phyloP scores from a whole-genome alignment of 2,888 invertebrate species.

The Stenodema calcarata region DNA sequence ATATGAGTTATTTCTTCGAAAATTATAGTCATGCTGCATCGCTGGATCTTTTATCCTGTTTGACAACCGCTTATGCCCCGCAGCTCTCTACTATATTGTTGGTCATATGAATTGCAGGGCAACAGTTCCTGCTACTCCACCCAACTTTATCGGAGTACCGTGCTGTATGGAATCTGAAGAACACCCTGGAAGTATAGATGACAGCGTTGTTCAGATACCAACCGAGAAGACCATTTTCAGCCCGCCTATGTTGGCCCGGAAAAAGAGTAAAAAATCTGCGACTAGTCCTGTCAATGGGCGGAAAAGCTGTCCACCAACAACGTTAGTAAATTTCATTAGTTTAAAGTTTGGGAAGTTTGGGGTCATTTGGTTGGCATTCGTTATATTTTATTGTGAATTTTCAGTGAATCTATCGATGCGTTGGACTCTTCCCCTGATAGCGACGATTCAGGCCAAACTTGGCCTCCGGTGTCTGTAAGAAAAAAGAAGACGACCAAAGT shows the following conservation, averaged over 20 bases:
- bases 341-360: too few relatives aligned
- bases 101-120: too few relatives aligned
- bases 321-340: neutral
- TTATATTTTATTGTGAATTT: too few relatives aligned
- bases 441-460: slow-evolving; percentile 50
- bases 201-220: neutral
- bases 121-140: neutral
- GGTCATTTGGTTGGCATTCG: too few relatives aligned
- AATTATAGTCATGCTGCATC: too few relatives aligned
- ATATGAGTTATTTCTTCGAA: too few relatives aligned
- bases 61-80: too few relatives aligned
- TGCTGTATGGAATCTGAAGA: neutral
- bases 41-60: too few relatives aligned
- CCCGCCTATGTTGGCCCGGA: neutral
- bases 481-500: slow-evolving; percentile 18
- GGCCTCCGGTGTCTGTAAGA: slow-evolving; percentile 48
- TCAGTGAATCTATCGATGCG: neutral
- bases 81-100: too few relatives aligned
- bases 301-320: slow-evolving; percentile 26
- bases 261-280: neutral
- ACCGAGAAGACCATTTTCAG: neutral
- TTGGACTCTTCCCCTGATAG: slow-evolving; percentile 14
- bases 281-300: neutral
- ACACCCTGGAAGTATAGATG: neutral
- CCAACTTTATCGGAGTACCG: neutral